Evolutionary conservation across 2,797 vertebrate genomes (phyloP).

Genomic region (Staurois parvus): DNA sequence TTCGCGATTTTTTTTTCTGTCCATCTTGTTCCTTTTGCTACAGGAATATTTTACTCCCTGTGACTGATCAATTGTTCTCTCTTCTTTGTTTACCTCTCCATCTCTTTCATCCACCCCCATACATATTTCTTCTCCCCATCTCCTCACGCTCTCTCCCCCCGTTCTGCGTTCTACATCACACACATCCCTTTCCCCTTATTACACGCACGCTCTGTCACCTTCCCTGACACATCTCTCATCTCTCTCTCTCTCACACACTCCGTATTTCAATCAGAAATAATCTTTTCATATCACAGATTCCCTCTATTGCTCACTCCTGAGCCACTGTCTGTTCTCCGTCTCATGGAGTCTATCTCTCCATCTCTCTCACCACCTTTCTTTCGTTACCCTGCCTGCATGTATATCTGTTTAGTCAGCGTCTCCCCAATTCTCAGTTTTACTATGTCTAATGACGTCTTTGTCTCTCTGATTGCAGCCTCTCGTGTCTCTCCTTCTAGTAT

Average conservation of each 20-base stretch:
- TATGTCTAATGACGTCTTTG: not conserved
- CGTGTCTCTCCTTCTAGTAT: not conserved
- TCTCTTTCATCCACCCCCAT: not conserved
- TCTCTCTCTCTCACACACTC: conserved; percentile 58
- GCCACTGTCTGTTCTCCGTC: conserved; percentile 7
- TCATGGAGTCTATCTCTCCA: not conserved
- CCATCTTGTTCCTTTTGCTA: not conserved
- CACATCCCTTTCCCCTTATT: conserved; percentile 59
- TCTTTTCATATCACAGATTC: conserved; percentile 59
- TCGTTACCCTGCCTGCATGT: conserved; percentile 5
- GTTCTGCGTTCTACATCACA: conserved; percentile 39
- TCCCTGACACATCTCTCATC: conserved; percentile 62
- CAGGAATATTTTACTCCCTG: not conserved
- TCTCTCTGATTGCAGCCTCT: not conserved
- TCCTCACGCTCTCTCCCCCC: conserved; percentile 38
- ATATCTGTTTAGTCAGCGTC: conserved; percentile 24
- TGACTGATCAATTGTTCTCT: conserved; percentile 26
- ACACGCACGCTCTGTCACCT: conserved; percentile 61
- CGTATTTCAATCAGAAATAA: conserved; percentile 63
- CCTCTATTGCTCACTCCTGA: conserved; percentile 24
- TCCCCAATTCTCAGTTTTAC: not conserved
- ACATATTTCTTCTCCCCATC: conserved; percentile 29
- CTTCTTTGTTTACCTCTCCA: conserved; percentile 7
- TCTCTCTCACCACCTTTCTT: not conserved
- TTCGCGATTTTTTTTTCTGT: not conserved